Conservation (phyloP, 2,797 vertebrate genomes). For the Sebastes matsubarae region DNA sequence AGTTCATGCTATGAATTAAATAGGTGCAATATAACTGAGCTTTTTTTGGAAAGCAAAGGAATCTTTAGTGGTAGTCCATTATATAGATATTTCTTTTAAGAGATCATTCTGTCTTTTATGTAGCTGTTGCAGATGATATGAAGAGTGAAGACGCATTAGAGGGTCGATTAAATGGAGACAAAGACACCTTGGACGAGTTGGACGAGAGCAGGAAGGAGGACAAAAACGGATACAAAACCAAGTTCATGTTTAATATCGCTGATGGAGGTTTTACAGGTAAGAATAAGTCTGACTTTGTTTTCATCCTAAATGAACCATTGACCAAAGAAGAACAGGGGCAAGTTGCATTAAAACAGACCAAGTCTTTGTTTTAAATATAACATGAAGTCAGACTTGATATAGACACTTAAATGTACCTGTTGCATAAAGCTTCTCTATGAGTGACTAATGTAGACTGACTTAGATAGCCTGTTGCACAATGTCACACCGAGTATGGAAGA, state of each 20-base stretch:
- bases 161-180: constrained; percentile 90
- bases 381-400: no score
- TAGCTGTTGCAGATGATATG: constrained; percentile 74
- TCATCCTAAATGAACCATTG: neutral
- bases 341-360: accelerated
- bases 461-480: no score
- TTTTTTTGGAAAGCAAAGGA: neutral
- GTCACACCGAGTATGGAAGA: no score
- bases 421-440: no score
- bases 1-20: neutral
- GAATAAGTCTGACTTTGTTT: neutral
- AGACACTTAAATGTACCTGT: no score
- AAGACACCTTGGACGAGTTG: constrained; percentile 85
- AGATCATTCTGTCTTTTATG: neutral
- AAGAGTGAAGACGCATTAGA: constrained; percentile 88
- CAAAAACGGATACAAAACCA: constrained; percentile 86
- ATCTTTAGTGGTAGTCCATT: neutral
- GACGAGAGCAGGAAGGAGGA: constrained; percentile 90
- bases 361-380: no score
- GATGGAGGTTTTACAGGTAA: constrained; percentile 97
- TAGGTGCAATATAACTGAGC: neutral
- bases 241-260: constrained; percentile 99
- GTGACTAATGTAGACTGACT: no score
- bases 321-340: neutral
- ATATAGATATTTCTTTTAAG: neutral